phyloP scores from a whole-genome alignment of 2,888 invertebrate species.

The Hartigia nigra region DNA sequence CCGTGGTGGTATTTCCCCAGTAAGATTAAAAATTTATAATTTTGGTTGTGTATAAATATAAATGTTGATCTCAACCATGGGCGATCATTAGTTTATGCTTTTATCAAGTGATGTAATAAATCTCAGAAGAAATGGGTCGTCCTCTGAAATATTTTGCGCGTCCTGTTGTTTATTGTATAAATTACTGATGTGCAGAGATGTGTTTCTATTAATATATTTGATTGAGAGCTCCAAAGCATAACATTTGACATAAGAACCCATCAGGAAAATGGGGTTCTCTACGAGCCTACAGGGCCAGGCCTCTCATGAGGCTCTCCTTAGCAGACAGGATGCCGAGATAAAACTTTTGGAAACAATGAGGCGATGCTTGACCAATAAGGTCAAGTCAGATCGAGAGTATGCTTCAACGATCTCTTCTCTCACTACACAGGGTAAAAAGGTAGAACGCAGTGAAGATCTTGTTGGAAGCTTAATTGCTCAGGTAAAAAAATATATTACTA shows the following conservation, averaged over 20 bases:
- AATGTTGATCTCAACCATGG: slow-evolving; percentile 53
- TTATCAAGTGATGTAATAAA: slow-evolving; percentile 19
- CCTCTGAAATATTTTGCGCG: not conserved
- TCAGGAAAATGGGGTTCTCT: slow-evolving; percentile 82
- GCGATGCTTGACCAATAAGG: slow-evolving; percentile 85
- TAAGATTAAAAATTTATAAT: slow-evolving; percentile 32
- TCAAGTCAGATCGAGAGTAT: slow-evolving; percentile 93
- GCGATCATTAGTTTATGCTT: slow-evolving; percentile 21
- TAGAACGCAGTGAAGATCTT: slow-evolving; percentile 81
- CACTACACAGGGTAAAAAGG: slow-evolving; percentile 84
- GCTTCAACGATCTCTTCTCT: slow-evolving; percentile 85
- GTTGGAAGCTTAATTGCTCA: slow-evolving; percentile 70
- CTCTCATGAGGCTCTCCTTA: slow-evolving; percentile 91
- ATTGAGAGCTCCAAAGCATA: not conserved
- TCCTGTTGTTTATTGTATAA: not conserved
- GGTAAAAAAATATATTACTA: slow-evolving; percentile 36
- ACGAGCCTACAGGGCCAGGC: slow-evolving; percentile 86
- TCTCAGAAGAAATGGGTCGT: not conserved
- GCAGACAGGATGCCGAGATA: slow-evolving; percentile 92
- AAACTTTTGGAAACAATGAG: slow-evolving; percentile 92
- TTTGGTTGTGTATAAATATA: slow-evolving; percentile 40
- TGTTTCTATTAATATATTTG: slow-evolving; percentile 19
- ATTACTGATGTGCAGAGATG: slow-evolving; percentile 15
- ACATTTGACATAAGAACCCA: slow-evolving; percentile 14
- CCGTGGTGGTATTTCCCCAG: slow-evolving; percentile 41